These are phyloP conservation scores for Agrotis ipsilon DNA, from an alignment of 2,888 invertebrate species.

Conservation along the genomic window DNA sequence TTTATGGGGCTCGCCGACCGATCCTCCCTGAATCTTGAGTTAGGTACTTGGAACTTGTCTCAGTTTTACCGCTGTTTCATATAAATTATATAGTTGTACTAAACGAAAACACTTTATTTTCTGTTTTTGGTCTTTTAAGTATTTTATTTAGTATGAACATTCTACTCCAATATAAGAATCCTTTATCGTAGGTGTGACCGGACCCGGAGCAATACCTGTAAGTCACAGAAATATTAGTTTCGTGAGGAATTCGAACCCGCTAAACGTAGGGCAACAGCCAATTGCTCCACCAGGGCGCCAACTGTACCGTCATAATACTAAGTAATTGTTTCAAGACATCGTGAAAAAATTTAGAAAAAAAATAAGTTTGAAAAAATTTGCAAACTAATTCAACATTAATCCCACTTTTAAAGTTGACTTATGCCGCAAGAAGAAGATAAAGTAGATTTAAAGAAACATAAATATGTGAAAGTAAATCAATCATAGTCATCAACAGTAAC, in stretches of 20 bases:
- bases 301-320: too few relatives aligned
- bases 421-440: background rate
- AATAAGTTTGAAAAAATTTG: too few relatives aligned
- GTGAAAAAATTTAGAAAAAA: too few relatives aligned
- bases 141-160: too few relatives aligned
- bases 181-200: too few relatives aligned
- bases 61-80: background rate
- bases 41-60: constrained; percentile 19
- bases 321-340: background rate
- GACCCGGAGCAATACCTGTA: too few relatives aligned
- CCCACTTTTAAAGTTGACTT: background rate
- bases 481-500: constrained; percentile 33
- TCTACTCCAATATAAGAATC: too few relatives aligned
- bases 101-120: background rate
- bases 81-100: background rate
- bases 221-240: too few relatives aligned
- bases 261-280: too few relatives aligned
- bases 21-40: constrained; percentile 18
- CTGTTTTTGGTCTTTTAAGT: background rate
- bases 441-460: background rate
- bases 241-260: too few relatives aligned
- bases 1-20: constrained; percentile 9
- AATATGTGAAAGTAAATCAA: background rate
- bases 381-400: too few relatives aligned
- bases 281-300: too few relatives aligned